Percentiles rank a stretch among this genome's conserved stretches.
Conservation (phyloP, 2,113 vertebrate species). For the Pollachius pollachius region DNA sequence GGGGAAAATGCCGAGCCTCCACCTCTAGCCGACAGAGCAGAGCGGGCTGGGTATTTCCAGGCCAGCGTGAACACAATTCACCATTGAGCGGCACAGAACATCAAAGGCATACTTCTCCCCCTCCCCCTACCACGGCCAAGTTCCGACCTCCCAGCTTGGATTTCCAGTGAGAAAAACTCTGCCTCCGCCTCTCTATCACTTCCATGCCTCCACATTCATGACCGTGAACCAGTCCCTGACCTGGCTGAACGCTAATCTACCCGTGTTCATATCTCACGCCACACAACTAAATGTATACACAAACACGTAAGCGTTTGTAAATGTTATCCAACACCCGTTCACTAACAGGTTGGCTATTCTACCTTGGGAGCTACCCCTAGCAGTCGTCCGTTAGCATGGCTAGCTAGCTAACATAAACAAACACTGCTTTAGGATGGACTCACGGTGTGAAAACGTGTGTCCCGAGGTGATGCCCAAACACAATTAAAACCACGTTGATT, state of each 20-base stretch:
- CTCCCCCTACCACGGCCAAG: slow-evolving; percentile 66
- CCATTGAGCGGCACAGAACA: slow-evolving; percentile 68
- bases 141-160: slow-evolving; percentile 65
- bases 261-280: not conserved
- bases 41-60: slow-evolving; percentile 71
- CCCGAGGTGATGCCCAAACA: rapidly evolving
- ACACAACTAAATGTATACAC: no score
- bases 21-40: slow-evolving; percentile 56
- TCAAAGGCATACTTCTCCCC: slow-evolving; percentile 72
- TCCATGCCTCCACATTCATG: slow-evolving; percentile 35
- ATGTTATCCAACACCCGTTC: slow-evolving; percentile 15
- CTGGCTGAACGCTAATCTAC: no score
- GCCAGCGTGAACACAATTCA: slow-evolving; percentile 69
- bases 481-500: not conserved
- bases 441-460: not conserved
- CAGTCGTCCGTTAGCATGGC: slow-evolving; percentile 40
- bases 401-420: slow-evolving; percentile 72
- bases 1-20: slow-evolving; percentile 61
- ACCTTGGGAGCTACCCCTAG: slow-evolving; percentile 41
- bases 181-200: slow-evolving; percentile 58
- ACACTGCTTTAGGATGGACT: slow-evolving; percentile 28
- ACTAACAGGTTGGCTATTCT: slow-evolving; percentile 58
- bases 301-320: not conserved
- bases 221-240: no score
- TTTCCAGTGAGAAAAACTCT: slow-evolving; percentile 66